phyloP scores from a whole-genome alignment of 2,113 vertebrate genomes.

The Sitta europaea region DNA sequence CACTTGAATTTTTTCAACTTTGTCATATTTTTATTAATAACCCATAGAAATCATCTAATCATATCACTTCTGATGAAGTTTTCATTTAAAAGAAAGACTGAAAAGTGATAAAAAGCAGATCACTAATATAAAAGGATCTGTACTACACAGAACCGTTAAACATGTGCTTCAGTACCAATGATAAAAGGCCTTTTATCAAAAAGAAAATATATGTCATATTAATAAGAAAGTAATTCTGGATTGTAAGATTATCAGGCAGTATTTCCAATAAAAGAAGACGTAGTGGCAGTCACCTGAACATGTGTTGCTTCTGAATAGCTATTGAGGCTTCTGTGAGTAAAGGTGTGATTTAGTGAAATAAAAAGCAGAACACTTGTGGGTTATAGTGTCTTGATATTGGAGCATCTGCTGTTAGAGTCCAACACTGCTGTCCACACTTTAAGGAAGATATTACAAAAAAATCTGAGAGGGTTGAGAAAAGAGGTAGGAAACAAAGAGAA shows the following conservation, averaged over 20 bases:
- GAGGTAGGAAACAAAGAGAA: background rate
- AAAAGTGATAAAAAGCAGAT: background rate
- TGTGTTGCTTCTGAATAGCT: background rate
- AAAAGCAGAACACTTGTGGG: background rate
- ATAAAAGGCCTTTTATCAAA: background rate
- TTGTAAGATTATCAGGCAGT: background rate
- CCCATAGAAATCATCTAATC: background rate
- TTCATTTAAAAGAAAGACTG: background rate
- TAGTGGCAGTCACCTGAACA: background rate
- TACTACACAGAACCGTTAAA: background rate
- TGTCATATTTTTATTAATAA: background rate
- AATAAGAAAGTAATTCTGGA: background rate
- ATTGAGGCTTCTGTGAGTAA: background rate
- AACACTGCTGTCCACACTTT: background rate
- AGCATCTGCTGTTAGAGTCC: background rate
- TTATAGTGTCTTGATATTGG: background rate
- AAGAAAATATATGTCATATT: background rate
- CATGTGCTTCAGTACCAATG: background rate
- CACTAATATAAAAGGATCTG: background rate
- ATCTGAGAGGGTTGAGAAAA: background rate
- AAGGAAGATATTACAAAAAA: background rate
- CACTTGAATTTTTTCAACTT: background rate
- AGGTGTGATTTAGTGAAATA: background rate
- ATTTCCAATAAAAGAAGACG: background rate
- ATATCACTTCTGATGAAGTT: background rate